These are phyloP conservation scores for Acrocyrtus sp. DNA, from an alignment of 2,888 invertebrate genomes.

Conservation along the genomic window DNA sequence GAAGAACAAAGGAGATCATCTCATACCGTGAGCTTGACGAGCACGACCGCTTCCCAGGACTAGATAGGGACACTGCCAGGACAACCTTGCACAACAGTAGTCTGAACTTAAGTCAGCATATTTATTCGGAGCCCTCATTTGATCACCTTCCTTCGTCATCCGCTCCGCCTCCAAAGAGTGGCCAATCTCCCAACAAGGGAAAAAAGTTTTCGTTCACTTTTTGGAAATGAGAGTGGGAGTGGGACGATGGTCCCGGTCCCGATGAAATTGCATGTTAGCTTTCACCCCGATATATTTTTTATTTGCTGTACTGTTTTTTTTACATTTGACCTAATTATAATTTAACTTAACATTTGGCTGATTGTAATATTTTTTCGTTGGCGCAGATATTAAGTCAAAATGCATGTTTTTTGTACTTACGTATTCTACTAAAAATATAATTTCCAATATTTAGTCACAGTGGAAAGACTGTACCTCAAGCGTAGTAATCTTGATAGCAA, in stretches of 20 bases:
- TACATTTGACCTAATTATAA: too few relatives aligned
- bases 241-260: background rate
- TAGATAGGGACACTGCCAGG: slow-evolving; percentile 69
- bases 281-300: too few relatives aligned
- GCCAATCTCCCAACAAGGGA: slow-evolving; percentile 50
- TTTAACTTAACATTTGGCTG: slow-evolving; percentile 5
- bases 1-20: slow-evolving; percentile 43
- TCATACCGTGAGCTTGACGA: slow-evolving; percentile 70
- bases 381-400: too few relatives aligned
- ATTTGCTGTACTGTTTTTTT: too few relatives aligned
- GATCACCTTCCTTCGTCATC: slow-evolving; percentile 43
- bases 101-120: slow-evolving; percentile 62
- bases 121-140: slow-evolving; percentile 63
- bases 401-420: too few relatives aligned
- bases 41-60: slow-evolving; percentile 70
- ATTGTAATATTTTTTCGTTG: background rate
- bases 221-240: slow-evolving; percentile 59
- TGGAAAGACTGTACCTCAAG: slow-evolving; percentile 27
- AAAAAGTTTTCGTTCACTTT: slow-evolving; percentile 63
- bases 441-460: slow-evolving; percentile 14
- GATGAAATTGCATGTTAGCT: background rate
- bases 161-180: slow-evolving; percentile 21
- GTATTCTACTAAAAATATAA: too few relatives aligned
- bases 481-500: too few relatives aligned
- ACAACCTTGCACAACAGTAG: slow-evolving; percentile 63